Evolutionary conservation across 2,888 invertebrate genomes (phyloP).

Genomic region (Apoda limacodes): DNA sequence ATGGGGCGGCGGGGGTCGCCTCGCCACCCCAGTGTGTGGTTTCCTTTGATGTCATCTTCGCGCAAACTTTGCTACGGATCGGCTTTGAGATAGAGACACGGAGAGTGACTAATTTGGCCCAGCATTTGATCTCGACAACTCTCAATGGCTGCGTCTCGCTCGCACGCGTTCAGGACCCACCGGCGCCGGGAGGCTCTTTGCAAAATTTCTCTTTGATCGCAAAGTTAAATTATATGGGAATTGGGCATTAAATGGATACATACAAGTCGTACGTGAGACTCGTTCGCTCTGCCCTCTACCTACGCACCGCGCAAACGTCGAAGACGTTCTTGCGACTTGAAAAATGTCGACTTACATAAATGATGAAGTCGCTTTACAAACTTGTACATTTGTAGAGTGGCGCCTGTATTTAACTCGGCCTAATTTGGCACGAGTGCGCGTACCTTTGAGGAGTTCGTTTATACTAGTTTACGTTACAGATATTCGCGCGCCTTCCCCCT

Average conservation of each 20-base stretch:
- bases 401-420: slow-evolving; percentile 67
- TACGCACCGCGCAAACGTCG: background rate
- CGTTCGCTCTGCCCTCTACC: slow-evolving; percentile 17
- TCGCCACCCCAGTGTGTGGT: slow-evolving; percentile 65
- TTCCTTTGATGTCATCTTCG: slow-evolving; percentile 72
- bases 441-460: slow-evolving; percentile 68
- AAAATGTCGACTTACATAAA: slow-evolving; percentile 61
- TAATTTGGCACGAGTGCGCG: slow-evolving; percentile 67
- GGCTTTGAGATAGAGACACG: slow-evolving; percentile 71
- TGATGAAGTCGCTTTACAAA: slow-evolving; percentile 64
- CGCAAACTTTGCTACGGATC: slow-evolving; percentile 71
- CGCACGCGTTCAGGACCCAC: slow-evolving; percentile 48
- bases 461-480: slow-evolving; percentile 71
- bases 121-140: slow-evolving; percentile 69
- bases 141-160: slow-evolving; percentile 54
- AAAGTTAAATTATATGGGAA: slow-evolving; percentile 71
- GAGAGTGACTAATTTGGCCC: slow-evolving; percentile 71
- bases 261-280: slow-evolving; percentile 37
- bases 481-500: slow-evolving; percentile 68
- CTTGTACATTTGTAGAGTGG: slow-evolving; percentile 58
- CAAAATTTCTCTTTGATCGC: slow-evolving; percentile 70
- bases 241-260: slow-evolving; percentile 69
- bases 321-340: slow-evolving; percentile 2
- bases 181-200: slow-evolving; percentile 66
- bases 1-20: slow-evolving; percentile 51